Evolutionary conservation across 2,797 vertebrate species (phyloP).

Genomic region (Schizopygopsis malacanthus): DNA sequence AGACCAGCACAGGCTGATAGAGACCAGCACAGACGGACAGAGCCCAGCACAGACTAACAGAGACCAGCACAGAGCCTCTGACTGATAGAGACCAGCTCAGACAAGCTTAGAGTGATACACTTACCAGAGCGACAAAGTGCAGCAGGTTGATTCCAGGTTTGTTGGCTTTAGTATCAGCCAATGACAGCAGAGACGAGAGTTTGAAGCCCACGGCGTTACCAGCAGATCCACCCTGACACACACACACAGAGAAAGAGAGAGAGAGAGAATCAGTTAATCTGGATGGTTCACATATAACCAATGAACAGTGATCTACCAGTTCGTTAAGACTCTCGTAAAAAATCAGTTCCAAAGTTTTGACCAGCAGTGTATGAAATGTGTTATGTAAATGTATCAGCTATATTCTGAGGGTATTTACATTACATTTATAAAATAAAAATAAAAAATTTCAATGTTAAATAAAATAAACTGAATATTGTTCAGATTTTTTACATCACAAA

Average conservation of each 20-base stretch:
- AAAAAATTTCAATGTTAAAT: too few species aligned
- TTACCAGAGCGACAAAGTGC: conserved; percentile 93
- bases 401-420: background rate
- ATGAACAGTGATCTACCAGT: too few species aligned
- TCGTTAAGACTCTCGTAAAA: too few species aligned
- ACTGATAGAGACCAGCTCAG: background rate
- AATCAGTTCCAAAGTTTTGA: too few species aligned
- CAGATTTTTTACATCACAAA: too few species aligned
- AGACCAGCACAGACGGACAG: background rate
- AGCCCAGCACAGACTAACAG: too few species aligned
- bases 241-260: background rate
- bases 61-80: background rate
- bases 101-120: conserved; percentile 46
- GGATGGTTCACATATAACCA: too few species aligned
- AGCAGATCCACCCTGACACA: conserved; percentile 86
- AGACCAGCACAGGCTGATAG: background rate
- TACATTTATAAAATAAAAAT: background rate
- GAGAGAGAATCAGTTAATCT: background rate
- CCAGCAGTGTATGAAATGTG: too few species aligned
- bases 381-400: background rate
- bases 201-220: conserved; percentile 94
- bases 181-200: conserved; percentile 89
- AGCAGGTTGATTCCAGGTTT: conserved; percentile 94
- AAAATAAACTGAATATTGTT: too few species aligned
- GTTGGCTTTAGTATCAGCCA: conserved; percentile 94